Evolutionary conservation across 2,888 invertebrate species (phyloP), one percentile per base, ranked within the genome.

Genomic region (Athalia cordata): DNA sequence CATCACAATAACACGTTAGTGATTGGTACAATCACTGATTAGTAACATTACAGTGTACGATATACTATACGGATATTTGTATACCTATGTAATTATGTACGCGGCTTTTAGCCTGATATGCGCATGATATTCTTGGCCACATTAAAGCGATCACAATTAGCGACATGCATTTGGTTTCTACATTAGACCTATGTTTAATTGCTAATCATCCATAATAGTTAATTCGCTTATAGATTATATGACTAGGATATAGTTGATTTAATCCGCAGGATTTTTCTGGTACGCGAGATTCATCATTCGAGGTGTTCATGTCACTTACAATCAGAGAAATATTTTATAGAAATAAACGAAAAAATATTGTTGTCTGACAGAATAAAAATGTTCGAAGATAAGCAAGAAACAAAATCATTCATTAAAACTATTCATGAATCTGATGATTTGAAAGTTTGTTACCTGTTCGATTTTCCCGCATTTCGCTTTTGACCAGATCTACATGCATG

Each of bases 61-160:
- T 29, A 29, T 29, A 29, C 29, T 29, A 29, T 29, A 29, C 29
- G 29, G 29, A 29, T 29, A 29, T 29, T 29, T 29, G 29, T 29
- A 29, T 29, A 70, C 70, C 77, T 52, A 49, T 15, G 5, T n/a
- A 8, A 15, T 72, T 70, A 49, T 29, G 29, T 82, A 81, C 45
- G 29, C 75, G 86, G 86, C 83, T 82, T 84, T 81, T 80, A 81
- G 85, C 85, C 84, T 88, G 88, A 88, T 89, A 89, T 88, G 88
- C 81, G 82, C 81, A 83, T 85, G 85, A 87, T 87, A 88, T 88
- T 89, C 87, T 84, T 86, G 87, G 88, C 84, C 86, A 87, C 85
- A 83, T 83, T 81, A 81, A 79, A 82, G 86, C 85, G 85, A 87
- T 86, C 86, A 86, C 86, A 86, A 67, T 77, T 78, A 65, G 65